Evolutionary conservation across 2,888 invertebrate species (phyloP), one percentile per base, ranked within the genome.

Genomic region (Limulus polyphemus): DNA sequence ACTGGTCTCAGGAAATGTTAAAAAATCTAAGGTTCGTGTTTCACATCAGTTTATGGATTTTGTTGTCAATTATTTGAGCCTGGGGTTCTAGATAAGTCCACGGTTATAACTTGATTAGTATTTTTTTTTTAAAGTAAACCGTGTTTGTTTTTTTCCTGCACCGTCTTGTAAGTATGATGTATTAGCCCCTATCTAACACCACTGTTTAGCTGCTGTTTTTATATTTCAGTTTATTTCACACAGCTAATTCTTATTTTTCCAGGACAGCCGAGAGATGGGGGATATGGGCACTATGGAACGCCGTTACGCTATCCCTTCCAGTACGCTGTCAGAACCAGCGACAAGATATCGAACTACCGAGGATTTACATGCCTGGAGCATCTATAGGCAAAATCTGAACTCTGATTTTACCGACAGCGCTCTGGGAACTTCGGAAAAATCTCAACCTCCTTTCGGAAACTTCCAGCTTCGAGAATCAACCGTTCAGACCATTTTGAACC

Each of bases 341-440:
- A 62, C 69, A 55, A 55, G 68, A 49, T 65, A 64, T 51, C 63
- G 64, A 50, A 65, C 67, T 13, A 70, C 72, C 59, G 92, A 93
- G 75, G 93, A 93, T 76, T 82, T 94, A 65, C 93, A 94, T 77
- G 93, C 93, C 64, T 94, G 94, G 94, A 92, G 92, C 69, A 94
- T 94, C 76, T 78, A 77, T 70, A 68, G 93, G 76, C 92, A 93
- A 84, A 93, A 93, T 77, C 80, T 93, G 71, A 93, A 93, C 78
- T 92, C 92, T 1, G 93, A 93, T 79, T 93, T 93, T 77, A 92
- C 93, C 69, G 93, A 93, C 77, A 91, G 91, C 70, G 93, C 93
- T 1, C 78, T 93, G 68, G 93, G 93, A 60, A 90, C 90, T 68
- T 89, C 90, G 52, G 92, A 93, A 75, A 90, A 92, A 79, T 90